Conservation (phyloP, 2,888 invertebrate species). For the Sabellastarte sp. region DNA sequence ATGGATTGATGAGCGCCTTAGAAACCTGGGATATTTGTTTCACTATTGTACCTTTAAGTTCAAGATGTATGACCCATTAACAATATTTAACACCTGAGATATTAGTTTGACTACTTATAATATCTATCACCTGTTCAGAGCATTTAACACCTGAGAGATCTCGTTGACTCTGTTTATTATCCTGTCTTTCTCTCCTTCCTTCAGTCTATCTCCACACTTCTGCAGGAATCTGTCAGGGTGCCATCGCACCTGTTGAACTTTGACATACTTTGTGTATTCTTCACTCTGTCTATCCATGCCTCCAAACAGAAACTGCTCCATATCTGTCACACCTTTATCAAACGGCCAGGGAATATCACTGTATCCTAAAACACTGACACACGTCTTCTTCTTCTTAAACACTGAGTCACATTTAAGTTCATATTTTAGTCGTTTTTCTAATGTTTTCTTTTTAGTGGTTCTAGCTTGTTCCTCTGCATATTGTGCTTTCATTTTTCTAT, state of each 20-base stretch:
- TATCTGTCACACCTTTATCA: slow-evolving; percentile 17
- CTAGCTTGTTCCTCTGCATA: slow-evolving; percentile 21
- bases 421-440: slow-evolving; percentile 8
- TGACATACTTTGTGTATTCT: slow-evolving; percentile 37
- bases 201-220: slow-evolving; percentile 39
- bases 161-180: slow-evolving; percentile 44
- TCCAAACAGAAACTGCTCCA: slow-evolving; percentile 39
- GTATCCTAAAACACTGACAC: no score
- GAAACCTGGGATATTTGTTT: no score
- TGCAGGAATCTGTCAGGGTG: slow-evolving; percentile 55
- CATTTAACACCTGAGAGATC: slow-evolving; percentile 48
- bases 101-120: no score
- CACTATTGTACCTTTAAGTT: no score
- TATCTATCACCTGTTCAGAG: no score
- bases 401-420: slow-evolving; percentile 9
- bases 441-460: slow-evolving; percentile 10
- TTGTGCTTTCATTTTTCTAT: no score
- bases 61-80: no score
- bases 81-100: no score
- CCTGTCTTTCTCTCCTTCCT: slow-evolving; percentile 32
- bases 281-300: slow-evolving; percentile 30
- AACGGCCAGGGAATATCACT: slow-evolving; percentile 45
- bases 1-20: no score
- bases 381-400: slow-evolving; percentile 1
- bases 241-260: slow-evolving; percentile 50